Percentiles rank a stretch among this genome's conserved stretches.
These are phyloP conservation scores for Cynocephalus volans DNA, from an alignment of 2,113 vertebrate genomes.

Conservation along the genomic window DNA sequence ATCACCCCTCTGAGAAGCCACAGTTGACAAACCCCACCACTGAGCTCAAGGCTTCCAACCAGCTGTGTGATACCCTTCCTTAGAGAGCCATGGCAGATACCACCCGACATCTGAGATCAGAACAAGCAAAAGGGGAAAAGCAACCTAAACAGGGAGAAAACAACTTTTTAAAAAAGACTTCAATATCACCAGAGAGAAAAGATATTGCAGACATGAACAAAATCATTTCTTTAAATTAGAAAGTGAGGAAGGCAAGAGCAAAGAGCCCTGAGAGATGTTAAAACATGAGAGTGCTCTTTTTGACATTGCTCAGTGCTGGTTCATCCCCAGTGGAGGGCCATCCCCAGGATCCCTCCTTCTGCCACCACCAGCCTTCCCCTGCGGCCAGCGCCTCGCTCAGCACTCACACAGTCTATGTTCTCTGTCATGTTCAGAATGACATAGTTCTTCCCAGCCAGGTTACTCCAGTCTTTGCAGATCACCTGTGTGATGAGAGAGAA, in stretches of 20 bases:
- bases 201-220: background rate
- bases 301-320: background rate
- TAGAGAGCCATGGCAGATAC: background rate
- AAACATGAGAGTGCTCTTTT: background rate
- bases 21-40: background rate
- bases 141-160: background rate
- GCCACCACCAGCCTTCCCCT: background rate
- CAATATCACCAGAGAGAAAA: background rate
- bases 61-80: background rate
- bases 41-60: background rate
- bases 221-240: background rate
- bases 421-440: constrained; percentile 96
- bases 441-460: constrained; percentile 94
- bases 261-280: background rate
- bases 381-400: background rate
- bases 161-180: background rate
- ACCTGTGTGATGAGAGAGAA: constrained; percentile 89
- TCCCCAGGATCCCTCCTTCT: background rate
- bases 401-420: constrained; percentile 97
- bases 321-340: background rate
- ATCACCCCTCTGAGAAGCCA: background rate
- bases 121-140: background rate
- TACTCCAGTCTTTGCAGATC: constrained; percentile 96
- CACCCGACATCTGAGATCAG: background rate
- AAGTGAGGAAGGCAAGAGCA: background rate